Evolutionary conservation across 1,140 invertebrate species (phyloP), one percentile per base, ranked within the genome.

Genomic region (Halesus radiatus): DNA sequence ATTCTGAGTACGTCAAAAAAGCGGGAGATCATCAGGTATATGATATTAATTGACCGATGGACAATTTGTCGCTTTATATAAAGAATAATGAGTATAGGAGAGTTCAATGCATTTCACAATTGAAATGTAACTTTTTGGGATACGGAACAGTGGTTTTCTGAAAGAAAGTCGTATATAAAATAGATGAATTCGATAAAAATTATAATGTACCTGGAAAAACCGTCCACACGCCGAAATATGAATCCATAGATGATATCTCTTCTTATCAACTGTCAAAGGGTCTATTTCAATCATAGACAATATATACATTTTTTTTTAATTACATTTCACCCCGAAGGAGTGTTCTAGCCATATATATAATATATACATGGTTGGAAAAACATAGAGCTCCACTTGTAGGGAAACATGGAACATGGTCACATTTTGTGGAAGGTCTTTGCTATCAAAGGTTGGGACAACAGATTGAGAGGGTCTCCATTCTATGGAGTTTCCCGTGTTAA

Each of bases 321-420:
- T n/a, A n/a, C n/a, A n/a, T n/a, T n/a, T n/a, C n/a, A n/a, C n/a
- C n/a, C n/a, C n/a, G n/a, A n/a, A n/a, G n/a, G n/a, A n/a, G n/a
- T n/a, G n/a, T n/a, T n/a, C n/a, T n/a, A n/a, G n/a, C n/a, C n/a
- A n/a, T n/a, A n/a, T n/a, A n/a, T n/a, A n/a, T n/a, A n/a, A n/a
- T n/a, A n/a, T n/a, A n/a, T n/a, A n/a, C 6, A 83, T 68, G 23
- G 74, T 75, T 4, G 76, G 76, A 50, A 58, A 79, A 2, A 76
- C 58, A 76, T 83, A 81, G 7, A 22, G 66, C 22, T 70, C 66
- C 52, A 70, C 32, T 18, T 16, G 66, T n/a, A 70, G 66, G 18
- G 66, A 70, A 16, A 50, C 26, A 64, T 64, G 5, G 29, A 29
- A 32, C 23, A 64, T 26, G 5, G 62, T 16, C 15, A n/a, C n/a